Percentiles rank a stretch among this genome's conserved stretches.
These are phyloP conservation scores for Brachionus manjavacas DNA, from an alignment of 1,140 invertebrate genomes.

Conservation along the genomic window DNA sequence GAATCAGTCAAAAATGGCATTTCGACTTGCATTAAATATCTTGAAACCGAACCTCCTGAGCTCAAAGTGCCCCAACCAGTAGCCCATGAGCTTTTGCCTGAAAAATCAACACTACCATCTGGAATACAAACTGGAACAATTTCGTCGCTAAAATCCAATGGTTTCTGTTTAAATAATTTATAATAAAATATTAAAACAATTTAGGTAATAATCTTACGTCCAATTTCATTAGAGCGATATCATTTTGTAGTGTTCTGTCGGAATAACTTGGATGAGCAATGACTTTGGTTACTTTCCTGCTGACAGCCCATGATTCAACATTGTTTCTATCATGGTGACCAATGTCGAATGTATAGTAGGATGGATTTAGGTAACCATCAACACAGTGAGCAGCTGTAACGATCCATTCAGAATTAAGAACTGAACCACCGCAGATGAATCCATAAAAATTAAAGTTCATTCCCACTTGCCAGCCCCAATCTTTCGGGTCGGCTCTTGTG, in stretches of 20 bases:
- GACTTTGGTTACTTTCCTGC: not conserved
- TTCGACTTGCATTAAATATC: constrained; percentile 41
- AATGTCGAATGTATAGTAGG: constrained; percentile 21
- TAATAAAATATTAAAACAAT: not conserved
- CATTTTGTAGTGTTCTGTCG: not conserved
- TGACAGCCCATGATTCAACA: constrained; percentile 10
- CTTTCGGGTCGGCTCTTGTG: not conserved
- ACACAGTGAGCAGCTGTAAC: constrained; percentile 67
- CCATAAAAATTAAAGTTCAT: constrained; percentile 7
- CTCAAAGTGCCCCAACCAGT: constrained; percentile 37
- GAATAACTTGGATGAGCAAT: not conserved
- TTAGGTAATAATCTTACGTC: not conserved
- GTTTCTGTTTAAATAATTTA: not conserved
- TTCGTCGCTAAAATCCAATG: not conserved
- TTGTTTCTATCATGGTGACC: constrained; percentile 22
- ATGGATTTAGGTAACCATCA: not conserved
- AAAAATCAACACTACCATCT: not conserved
- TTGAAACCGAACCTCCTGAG: not conserved
- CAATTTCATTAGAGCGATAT: constrained; percentile 42
- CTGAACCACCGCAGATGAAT: constrained; percentile 56
- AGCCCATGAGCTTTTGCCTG: constrained; percentile 11
- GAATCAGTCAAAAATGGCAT: constrained; percentile 29
- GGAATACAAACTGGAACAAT: constrained; percentile 39
- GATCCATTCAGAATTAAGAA: constrained; percentile 63
- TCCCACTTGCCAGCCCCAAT: constrained; percentile 41